Evolutionary conservation across 2,797 vertebrate species (phyloP), one percentile per base, ranked within the genome.

Genomic region (Neopelma chrysocephalum): DNA sequence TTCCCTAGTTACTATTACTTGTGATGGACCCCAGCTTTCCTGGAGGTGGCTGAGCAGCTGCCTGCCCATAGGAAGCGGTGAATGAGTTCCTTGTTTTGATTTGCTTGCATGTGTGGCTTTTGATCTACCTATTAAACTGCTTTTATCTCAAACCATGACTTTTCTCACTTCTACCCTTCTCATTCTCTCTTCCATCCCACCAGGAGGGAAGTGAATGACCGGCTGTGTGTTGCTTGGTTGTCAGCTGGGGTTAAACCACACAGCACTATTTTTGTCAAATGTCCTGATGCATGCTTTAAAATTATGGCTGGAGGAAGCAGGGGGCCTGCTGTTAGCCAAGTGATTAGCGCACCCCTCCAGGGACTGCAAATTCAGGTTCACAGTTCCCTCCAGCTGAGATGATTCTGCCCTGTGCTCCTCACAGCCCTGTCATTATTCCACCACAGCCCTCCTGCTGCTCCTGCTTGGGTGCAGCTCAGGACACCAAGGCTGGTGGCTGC

Each of bases 191-290:
- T n/a, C 32, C 19, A 45, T 77, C 21, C 32, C n/a, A 51, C 10
- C 16, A 17, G 0, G 0, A 6, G 7, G 6, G 4, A 60, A 66
- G 13, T 0, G 6, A 76, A 11, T 6, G 15, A 54, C 11, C 0
- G 0, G 29, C 54, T 82, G 25, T 51, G 51, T 61, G 58, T 4
- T 7, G 8, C 47, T 65, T 54, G 31, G 11, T 8, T 89, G 20
- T 29, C 53, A 43, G 36, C 53, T 66, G 70, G 18, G 10, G 36
- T 71, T 60, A 81, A 76, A 60, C 27, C 32, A 71, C 29, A 66
- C 65, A n/a, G 11, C 34, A 32, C 10, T 72, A 8, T 38, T 71
- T 77, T n/a, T 82, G 20, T 66, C 51, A 64, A 71, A 62, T 12
- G 56, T 23, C 26, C 16, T 34, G 3, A 42, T 83, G 8, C 2